Percentiles rank a stretch among this genome's conserved stretches.
phyloP scores from a whole-genome alignment of 2,113 vertebrate species.

The Indri indri region DNA sequence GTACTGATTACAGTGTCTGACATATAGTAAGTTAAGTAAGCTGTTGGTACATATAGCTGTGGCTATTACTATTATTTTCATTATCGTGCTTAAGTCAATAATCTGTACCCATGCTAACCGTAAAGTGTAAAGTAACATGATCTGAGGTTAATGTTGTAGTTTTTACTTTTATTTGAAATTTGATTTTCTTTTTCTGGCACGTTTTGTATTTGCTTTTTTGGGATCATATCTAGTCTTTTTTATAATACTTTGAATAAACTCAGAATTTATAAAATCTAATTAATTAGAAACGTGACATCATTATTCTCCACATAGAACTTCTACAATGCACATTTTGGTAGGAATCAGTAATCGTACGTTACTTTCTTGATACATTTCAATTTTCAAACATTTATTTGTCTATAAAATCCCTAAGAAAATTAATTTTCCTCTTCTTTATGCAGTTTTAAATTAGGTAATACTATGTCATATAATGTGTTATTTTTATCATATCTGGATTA shows the following conservation, averaged over 20 bases:
- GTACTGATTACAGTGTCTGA: background rate
- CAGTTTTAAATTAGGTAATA: background rate
- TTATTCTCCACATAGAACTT: background rate
- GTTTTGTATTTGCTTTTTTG: background rate
- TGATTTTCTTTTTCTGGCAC: background rate
- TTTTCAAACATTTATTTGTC: constrained; percentile 2
- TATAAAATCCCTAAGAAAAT: constrained; percentile 17
- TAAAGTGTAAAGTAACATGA: background rate
- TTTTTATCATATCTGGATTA: background rate
- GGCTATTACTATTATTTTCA: background rate
- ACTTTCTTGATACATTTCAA: constrained; percentile 15
- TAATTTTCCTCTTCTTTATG: background rate
- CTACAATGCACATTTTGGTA: background rate
- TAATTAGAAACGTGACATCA: background rate
- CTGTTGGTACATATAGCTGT: background rate
- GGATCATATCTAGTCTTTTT: background rate
- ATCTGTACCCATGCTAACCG: background rate
- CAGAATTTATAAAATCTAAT: background rate
- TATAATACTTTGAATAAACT: background rate
- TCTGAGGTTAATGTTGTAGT: background rate
- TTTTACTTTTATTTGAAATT: constrained; percentile 13
- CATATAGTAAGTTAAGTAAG: background rate
- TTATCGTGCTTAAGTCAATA: background rate
- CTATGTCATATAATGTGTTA: background rate
- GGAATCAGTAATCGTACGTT: background rate